These are phyloP conservation scores for Halocaridina rubra DNA, from an alignment of 2,888 invertebrate species.

Conservation along the genomic window DNA sequence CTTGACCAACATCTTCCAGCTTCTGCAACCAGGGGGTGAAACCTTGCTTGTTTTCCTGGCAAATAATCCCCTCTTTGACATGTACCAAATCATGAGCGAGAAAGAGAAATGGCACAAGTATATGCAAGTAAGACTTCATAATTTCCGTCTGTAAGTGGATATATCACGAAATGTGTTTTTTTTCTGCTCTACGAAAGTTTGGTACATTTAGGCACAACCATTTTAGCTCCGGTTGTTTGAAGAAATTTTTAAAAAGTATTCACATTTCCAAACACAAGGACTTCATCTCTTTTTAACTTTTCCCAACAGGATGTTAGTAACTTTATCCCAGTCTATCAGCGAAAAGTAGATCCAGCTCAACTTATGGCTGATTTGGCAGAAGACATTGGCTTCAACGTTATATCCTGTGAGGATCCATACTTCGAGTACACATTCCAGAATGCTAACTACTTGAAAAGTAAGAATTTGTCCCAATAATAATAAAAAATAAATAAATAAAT, in stretches of 20 bases:
- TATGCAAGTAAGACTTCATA: constrained; percentile 72
- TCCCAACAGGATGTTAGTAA: constrained; percentile 75
- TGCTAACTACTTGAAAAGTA: constrained; percentile 69
- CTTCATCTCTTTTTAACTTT: no score
- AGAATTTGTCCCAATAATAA: no score
- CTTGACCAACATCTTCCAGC: constrained; percentile 75
- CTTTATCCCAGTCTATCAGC: constrained; percentile 78
- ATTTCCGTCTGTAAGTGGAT: no score
- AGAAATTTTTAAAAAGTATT: no score
- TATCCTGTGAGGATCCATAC: constrained; percentile 74
- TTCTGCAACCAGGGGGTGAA: constrained; percentile 78
- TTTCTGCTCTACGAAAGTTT: no score
- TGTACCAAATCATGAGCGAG: constrained; percentile 75
- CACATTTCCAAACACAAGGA: no score
- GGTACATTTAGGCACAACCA: no score
- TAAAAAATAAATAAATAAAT: no score
- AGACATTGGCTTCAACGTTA: constrained; percentile 74
- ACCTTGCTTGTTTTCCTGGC: constrained; percentile 78
- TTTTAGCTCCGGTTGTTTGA: no score
- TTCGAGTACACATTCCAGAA: constrained; percentile 74
- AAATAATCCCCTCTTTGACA: constrained; percentile 77
- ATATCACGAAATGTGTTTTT: no score
- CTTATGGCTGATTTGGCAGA: constrained; percentile 73
- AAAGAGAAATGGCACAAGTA: constrained; percentile 75
- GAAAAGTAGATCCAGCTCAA: constrained; percentile 74